phyloP scores from a whole-genome alignment of 2,797 vertebrate species.

The Euthynnus affinis region DNA sequence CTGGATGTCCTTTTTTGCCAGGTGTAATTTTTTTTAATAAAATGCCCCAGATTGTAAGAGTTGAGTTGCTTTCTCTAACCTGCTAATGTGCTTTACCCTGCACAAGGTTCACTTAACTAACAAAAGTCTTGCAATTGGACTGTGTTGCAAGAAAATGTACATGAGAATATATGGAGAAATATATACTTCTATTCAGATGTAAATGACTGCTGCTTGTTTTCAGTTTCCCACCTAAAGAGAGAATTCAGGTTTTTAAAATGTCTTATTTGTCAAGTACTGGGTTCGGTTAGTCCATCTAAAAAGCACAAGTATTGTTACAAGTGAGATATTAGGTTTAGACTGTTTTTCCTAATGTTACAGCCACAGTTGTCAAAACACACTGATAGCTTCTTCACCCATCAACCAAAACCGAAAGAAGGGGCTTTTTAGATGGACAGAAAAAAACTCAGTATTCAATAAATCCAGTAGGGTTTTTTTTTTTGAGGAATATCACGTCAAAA shows the following conservation, averaged over 20 bases:
- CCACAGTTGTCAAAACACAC: slow-evolving; percentile 21
- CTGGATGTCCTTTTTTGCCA: slow-evolving; percentile 39
- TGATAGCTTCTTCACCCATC: slow-evolving; percentile 24
- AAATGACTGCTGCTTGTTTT: slow-evolving; percentile 66
- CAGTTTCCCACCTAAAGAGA: slow-evolving; percentile 52
- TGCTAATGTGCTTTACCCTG: slow-evolving; percentile 50
- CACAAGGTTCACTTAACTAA: slow-evolving; percentile 52
- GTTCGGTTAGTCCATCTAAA: slow-evolving; percentile 56
- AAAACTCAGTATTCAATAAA: slow-evolving; percentile 43
- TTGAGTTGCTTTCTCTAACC: slow-evolving; percentile 46
- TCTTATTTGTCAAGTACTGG: slow-evolving; percentile 56
- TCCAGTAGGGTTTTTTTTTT: slow-evolving; percentile 22
- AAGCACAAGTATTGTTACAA: slow-evolving; percentile 42
- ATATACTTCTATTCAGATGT: slow-evolving; percentile 55
- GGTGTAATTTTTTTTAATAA: slow-evolving; percentile 12
- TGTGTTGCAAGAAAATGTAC: slow-evolving; percentile 56
- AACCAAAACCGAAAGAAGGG: slow-evolving; percentile 19
- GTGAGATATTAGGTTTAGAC: slow-evolving; percentile 35
- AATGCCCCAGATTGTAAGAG: slow-evolving; percentile 37
- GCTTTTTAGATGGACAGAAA: slow-evolving; percentile 59
- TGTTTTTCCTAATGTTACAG: background rate
- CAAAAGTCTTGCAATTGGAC: slow-evolving; percentile 53
- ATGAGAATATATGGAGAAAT: slow-evolving; percentile 62
- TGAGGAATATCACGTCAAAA: slow-evolving; percentile 54
- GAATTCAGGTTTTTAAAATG: slow-evolving; percentile 51